phyloP scores from a whole-genome alignment of 1,140 invertebrate genomes.

The Manduca sexta region DNA sequence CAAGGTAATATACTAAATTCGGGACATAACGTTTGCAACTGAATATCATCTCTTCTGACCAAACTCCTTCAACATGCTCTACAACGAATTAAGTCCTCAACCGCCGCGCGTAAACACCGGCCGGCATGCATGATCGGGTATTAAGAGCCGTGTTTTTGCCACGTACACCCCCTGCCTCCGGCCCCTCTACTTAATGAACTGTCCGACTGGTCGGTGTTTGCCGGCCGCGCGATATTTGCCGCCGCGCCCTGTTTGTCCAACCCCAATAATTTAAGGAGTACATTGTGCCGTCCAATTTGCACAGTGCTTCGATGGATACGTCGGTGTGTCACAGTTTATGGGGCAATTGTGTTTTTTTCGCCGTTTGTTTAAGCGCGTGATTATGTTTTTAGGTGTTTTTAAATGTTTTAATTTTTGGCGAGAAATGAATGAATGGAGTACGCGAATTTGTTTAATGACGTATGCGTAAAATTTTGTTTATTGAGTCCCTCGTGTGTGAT shows the following conservation, averaged over 20 bases:
- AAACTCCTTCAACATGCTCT: too few species aligned
- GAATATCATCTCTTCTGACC: too few species aligned
- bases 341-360: constrained; percentile 33
- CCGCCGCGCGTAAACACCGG: neutral
- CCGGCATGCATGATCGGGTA: constrained; percentile 18
- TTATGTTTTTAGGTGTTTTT: neutral
- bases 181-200: constrained; percentile 28
- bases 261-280: constrained; percentile 38
- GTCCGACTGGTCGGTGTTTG: constrained; percentile 10
- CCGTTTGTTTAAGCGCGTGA: constrained; percentile 2
- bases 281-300: constrained; percentile 28
- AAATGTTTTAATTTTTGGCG: too few species aligned
- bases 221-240: constrained; percentile 22
- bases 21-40: too few species aligned
- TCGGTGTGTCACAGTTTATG: constrained; percentile 25
- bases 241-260: constrained; percentile 18
- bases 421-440: too few species aligned
- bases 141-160: constrained; percentile 30
- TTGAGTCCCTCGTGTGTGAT: too few species aligned
- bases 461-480: too few species aligned
- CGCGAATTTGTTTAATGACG: too few species aligned
- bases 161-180: constrained; percentile 10
- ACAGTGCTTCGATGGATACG: constrained; percentile 11
- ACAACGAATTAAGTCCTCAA: too few species aligned
- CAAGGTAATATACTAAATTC: too few species aligned